Evolutionary conservation across 2,888 invertebrate species (phyloP), one percentile per base, ranked within the genome.

Genomic region (Agrotis ipsilon): DNA sequence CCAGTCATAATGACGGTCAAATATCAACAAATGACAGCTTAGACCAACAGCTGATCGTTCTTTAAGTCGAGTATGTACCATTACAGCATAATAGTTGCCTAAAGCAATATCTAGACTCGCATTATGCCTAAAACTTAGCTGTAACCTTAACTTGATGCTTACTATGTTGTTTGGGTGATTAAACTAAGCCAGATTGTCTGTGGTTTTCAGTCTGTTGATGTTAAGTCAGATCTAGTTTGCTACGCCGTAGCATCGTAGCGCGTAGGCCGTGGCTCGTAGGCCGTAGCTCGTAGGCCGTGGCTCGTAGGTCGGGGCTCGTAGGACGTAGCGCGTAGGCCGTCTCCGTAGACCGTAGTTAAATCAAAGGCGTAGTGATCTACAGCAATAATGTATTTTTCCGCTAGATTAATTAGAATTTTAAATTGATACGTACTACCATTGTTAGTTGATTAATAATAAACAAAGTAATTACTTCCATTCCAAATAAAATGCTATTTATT

Each of bases 221-320:
- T 59, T 61, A 4, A 39, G n/a, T 45, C n/a, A 2, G n/a, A 14
- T 4, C 18, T 3, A 24, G 19, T 43, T 45, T 65, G 80, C 80
- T 78, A 80, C 80, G 81, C 27, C 70, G 62, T 78, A 70, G 70
- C 21, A 14, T 18, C 68, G 66, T 67, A 67, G 61, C 51, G 48
- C 46, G 61, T 66, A 59, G 59, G 3, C 14, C 18, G 59, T 59
- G 59, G 70, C 52, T 45, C 61, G 58, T 71, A 62, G 63, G 32
- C 32, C 64, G 63, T 67, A 64, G 58, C 48, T 60, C 49, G 39
- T 72, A 62, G 65, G 32, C 32, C 32, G 32, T 32, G 7, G 32
- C 32, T n/a, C n/a, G n/a, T n/a, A n/a, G n/a, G n/a, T n/a, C n/a
- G n/a, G n/a, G n/a, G n/a, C n/a, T n/a, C n/a, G n/a, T n/a, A n/a